Conservation (phyloP, 64 coral and sea anemone species). For the Dendrophyllia cribrosa region DNA sequence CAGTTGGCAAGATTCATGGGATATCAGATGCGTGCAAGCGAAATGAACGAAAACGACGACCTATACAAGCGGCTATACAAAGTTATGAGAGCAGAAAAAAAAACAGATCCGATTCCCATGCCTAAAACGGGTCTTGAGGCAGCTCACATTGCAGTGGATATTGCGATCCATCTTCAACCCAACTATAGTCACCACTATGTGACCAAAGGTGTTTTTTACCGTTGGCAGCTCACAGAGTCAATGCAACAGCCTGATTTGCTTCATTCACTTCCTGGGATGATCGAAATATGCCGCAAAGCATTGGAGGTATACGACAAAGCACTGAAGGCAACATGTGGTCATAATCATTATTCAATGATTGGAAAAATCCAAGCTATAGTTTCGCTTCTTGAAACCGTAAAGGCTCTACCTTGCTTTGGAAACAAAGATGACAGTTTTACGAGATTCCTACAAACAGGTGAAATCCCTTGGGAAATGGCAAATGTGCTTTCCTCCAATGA, state of each 20-base stretch:
- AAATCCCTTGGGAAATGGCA: slow-evolving; percentile 31
- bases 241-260: background rate
- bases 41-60: background rate
- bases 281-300: slow-evolving; percentile 27
- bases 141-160: slow-evolving; percentile 45
- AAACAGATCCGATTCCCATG: background rate
- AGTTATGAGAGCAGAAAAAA: background rate
- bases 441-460: slow-evolving; percentile 7
- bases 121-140: slow-evolving; percentile 34
- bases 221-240: background rate
- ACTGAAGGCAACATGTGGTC: background rate
- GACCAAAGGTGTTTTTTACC: slow-evolving; percentile 51
- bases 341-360: slow-evolving; percentile 41
- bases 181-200: slow-evolving; percentile 38
- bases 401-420: slow-evolving; percentile 39
- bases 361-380: slow-evolving; percentile 80
- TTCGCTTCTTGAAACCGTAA: slow-evolving; percentile 66
- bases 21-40: slow-evolving; percentile 45
- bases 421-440: slow-evolving; percentile 33
- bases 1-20: slow-evolving; percentile 72
- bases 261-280: background rate
- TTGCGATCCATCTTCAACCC: slow-evolving; percentile 25
- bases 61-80: background rate
- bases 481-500: background rate
- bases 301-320: slow-evolving; percentile 16